Conservation (phyloP, 2,888 invertebrate genomes). For the Drosophila ezoana region DNA sequence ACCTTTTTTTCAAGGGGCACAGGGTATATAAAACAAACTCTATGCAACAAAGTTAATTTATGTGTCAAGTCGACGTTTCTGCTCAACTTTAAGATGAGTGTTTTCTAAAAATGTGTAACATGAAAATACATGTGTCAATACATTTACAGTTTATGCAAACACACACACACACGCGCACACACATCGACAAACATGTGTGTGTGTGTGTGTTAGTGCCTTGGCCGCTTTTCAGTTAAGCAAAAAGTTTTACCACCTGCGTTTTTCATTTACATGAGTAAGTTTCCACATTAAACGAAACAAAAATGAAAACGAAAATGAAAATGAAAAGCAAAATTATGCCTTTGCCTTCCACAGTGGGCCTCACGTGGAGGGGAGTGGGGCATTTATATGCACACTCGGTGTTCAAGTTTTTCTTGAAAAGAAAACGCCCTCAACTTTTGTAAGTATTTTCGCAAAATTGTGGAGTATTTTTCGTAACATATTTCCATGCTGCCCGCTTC, state of each 20-base stretch:
- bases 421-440: slow-evolving; percentile 40
- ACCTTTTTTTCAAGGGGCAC: background rate
- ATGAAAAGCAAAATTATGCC: slow-evolving; percentile 71
- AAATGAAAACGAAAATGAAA: slow-evolving; percentile 34
- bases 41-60: slow-evolving; percentile 62
- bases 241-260: slow-evolving; percentile 70
- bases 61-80: slow-evolving; percentile 34
- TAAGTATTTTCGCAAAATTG: slow-evolving; percentile 32
- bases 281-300: slow-evolving; percentile 67
- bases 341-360: slow-evolving; percentile 29
- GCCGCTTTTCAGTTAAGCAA: slow-evolving; percentile 48
- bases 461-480: slow-evolving; percentile 10
- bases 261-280: slow-evolving; percentile 80
- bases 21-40: slow-evolving; percentile 1
- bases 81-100: slow-evolving; percentile 40
- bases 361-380: slow-evolving; percentile 1
- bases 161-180: background rate
- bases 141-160: slow-evolving; percentile 25
- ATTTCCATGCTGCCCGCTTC: background rate
- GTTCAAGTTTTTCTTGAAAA: slow-evolving; percentile 45
- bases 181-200: background rate
- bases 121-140: slow-evolving; percentile 66
- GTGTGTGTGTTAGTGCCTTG: slow-evolving; percentile 25
- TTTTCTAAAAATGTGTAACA: slow-evolving; percentile 50
- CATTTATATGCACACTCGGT: background rate